phyloP scores from a whole-genome alignment of 2,797 vertebrate species.

The Protosalanx chinensis region DNA sequence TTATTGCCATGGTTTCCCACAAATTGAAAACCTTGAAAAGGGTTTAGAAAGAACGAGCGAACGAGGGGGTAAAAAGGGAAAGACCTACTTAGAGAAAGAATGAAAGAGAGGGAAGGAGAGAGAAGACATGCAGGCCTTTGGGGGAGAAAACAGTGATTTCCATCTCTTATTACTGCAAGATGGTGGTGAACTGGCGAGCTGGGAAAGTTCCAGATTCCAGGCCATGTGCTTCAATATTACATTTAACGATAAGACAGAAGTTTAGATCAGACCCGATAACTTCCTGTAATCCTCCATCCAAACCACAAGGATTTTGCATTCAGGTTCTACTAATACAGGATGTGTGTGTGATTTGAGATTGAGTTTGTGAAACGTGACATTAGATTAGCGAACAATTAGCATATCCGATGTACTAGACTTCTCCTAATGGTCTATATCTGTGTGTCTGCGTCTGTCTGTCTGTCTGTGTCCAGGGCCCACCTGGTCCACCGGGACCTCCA shows the following conservation, averaged over 20 bases:
- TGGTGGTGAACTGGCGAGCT: constrained; percentile 18
- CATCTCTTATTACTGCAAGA: constrained; percentile 60
- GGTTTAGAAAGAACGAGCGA: no score
- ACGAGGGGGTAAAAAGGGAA: no score
- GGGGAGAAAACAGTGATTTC: constrained; percentile 35
- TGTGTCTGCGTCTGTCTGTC: neutral
- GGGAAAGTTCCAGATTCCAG: constrained; percentile 28
- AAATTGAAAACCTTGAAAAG: constrained; percentile 22
- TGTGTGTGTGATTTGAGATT: no score
- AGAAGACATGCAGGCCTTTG: constrained; percentile 34
- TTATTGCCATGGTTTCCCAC: constrained; percentile 38
- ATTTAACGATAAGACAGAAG: no score
- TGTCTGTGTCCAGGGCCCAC: constrained; percentile 74
- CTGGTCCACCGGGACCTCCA: constrained; percentile 82
- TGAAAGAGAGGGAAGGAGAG: constrained; percentile 14
- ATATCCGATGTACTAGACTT: neutral
- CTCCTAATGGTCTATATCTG: neutral
- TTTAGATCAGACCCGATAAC: no score
- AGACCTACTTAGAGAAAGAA: no score
- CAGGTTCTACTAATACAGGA: no score
- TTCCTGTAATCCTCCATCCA: constrained; percentile 35
- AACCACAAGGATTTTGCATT: neutral
- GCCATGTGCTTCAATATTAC: neutral
- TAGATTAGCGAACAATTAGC: neutral
- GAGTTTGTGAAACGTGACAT: neutral